Percentiles rank a stretch among this genome's conserved stretches.
These are phyloP conservation scores for Cybosia mesomella DNA, from an alignment of 2,888 invertebrate species.

Conservation along the genomic window DNA sequence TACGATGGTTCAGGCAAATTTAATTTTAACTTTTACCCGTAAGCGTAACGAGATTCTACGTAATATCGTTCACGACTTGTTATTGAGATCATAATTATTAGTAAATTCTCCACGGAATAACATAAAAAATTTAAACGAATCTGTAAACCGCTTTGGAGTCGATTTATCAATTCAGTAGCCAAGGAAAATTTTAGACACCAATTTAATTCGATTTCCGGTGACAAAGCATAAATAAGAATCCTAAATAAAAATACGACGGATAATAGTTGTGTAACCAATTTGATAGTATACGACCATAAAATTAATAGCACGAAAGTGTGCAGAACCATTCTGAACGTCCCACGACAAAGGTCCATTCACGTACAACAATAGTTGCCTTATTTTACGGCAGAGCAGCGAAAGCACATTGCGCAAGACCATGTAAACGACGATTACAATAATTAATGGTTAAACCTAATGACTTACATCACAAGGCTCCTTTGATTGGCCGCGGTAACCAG, in stretches of 20 bases:
- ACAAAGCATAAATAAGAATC: slow-evolving; percentile 41
- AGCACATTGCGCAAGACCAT: slow-evolving; percentile 75
- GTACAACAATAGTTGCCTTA: slow-evolving; percentile 79
- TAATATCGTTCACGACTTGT: slow-evolving; percentile 6
- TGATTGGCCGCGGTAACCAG: slow-evolving; percentile 61
- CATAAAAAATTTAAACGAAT: slow-evolving; percentile 3
- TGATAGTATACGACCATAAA: slow-evolving; percentile 57
- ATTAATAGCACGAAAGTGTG: slow-evolving; percentile 68
- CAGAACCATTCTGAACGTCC: slow-evolving; percentile 64
- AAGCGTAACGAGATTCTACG: background rate
- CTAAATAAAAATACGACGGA: slow-evolving; percentile 48
- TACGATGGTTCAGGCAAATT: background rate
- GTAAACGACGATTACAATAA: slow-evolving; percentile 81
- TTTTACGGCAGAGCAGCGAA: slow-evolving; percentile 76
- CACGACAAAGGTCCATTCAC: slow-evolving; percentile 78
- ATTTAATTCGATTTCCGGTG: slow-evolving; percentile 34
- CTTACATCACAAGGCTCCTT: slow-evolving; percentile 70
- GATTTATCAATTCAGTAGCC: slow-evolving; percentile 10
- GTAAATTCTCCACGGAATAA: background rate
- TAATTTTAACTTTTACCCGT: background rate
- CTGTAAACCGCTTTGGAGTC: background rate
- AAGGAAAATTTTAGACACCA: slow-evolving; percentile 12
- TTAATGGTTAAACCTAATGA: slow-evolving; percentile 79
- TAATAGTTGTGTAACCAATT: slow-evolving; percentile 52
- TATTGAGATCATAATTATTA: background rate